Evolutionary conservation across 2,113 vertebrate species (phyloP).

Genomic region (Callopanchax toddi): DNA sequence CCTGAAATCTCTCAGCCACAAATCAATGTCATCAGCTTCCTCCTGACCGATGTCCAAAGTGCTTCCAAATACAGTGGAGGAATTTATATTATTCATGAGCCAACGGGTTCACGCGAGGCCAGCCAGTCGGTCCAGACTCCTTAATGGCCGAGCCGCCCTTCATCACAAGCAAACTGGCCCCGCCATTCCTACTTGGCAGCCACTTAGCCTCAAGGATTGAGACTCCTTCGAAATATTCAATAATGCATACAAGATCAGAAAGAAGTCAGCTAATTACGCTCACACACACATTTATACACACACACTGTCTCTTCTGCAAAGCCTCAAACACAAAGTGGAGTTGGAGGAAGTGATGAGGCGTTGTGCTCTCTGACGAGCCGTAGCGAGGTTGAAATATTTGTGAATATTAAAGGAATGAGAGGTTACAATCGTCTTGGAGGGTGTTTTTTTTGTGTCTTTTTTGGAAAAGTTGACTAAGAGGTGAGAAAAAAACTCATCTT

Average conservation of each 20-base stretch:
- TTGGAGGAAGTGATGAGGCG: conserved; percentile 26
- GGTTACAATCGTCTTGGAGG: no score
- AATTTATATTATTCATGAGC: conserved; percentile 71
- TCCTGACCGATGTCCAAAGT: conserved; percentile 43
- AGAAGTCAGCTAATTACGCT: conserved; percentile 58
- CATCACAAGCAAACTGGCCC: conserved; percentile 40
- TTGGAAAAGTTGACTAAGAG: background rate
- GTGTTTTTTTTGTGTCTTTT: background rate
- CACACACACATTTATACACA: conserved; percentile 5
- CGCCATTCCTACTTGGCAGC: conserved; percentile 42
- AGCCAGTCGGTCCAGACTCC: conserved; percentile 42
- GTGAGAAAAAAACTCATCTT: background rate
- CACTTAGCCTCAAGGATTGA: conserved; percentile 56
- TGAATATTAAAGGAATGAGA: conserved; percentile 18
- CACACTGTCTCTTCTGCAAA: background rate
- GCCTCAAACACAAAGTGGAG: conserved; percentile 23
- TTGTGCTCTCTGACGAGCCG: conserved; percentile 27
- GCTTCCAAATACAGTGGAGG: conserved; percentile 69
- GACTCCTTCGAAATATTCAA: conserved; percentile 62
- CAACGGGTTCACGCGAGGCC: conserved; percentile 58
- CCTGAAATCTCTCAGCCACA: conserved; percentile 47
- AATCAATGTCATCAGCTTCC: conserved; percentile 51
- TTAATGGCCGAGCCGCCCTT: conserved; percentile 56
- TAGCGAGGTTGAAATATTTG: conserved; percentile 20
- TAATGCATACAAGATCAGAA: conserved; percentile 66